Base-by-base conservation (phyloP, 2,113 vertebrate genomes). In the Tachysurus vachellii region DNA sequence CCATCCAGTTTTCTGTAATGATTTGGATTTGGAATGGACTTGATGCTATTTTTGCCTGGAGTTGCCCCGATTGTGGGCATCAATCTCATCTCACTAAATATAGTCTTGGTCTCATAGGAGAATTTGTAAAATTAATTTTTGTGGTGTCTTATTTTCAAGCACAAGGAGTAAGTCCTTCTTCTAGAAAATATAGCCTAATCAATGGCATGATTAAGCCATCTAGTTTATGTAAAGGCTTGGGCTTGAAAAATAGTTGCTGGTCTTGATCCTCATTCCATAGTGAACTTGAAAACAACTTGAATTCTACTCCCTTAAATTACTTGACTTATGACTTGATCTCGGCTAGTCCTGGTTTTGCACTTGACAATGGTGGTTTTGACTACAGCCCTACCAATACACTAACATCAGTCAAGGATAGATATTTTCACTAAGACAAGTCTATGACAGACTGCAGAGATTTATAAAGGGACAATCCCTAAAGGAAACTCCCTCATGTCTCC, bases 391-490 rank as follows among this genome's bases (percentile, higher is more conserved):
- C 14, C 26, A 80, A 36, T 19, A 14, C 7, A 57, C 14, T 57
- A 21, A 57, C 77, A 82, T 64, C 68, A 59, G 64, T 73, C 53
- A 44, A 28, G 4, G 53, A 61, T 57, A 44, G n/a, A 14, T n/a
- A 70, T 66, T 47, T 64, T 50, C 21, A 82, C 12, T n/a, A 47
- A 83, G 23, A 83, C 1, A 5, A 84, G 28, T 59, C 19, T 80
- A 59, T 57, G 80, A 82, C 83, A 84, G 68, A n/a, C 54, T 75
- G 54, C 83, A 85, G 54, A 76, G 13, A 56, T 85, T 47, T 61
- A n/a, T 76, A 71, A 75, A 76, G 8, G 9, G 56, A 62, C 54
- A 50, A n/a, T 62, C 36, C 42, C 23, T 53, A 14, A 83, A 66
- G 23, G 11, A 83, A 83, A 50, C 23, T 53, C 44, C 42, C 26